A percentile compares a stretch with the other conserved stretches of the same genome.
phyloP scores from a whole-genome alignment of 2,797 vertebrate species.

The Jordanella pulchra region DNA sequence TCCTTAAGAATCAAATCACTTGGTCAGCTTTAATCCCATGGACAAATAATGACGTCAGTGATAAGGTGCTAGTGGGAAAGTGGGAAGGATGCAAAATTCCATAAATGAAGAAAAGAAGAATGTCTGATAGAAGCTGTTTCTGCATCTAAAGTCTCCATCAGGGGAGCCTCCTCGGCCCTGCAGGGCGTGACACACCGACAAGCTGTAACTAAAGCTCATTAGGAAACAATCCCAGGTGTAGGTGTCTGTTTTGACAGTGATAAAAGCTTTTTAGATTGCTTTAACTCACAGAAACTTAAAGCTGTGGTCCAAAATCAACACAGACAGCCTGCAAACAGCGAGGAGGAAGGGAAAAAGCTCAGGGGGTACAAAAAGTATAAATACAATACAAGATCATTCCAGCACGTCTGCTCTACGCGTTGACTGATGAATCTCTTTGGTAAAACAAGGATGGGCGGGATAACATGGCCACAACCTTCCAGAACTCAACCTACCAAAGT shows the following conservation, averaged over 20 bases:
- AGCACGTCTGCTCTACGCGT: not conserved
- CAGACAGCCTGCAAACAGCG: not conserved
- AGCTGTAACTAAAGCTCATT: slow-evolving; percentile 33
- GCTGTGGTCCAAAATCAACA: slow-evolving; percentile 31
- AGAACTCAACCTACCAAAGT: not conserved
- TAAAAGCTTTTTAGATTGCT: slow-evolving; percentile 24
- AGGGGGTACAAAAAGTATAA: not conserved
- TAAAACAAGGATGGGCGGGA: not conserved
- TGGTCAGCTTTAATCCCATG: slow-evolving; percentile 57
- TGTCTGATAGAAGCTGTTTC: not conserved
- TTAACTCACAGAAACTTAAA: slow-evolving; percentile 20
- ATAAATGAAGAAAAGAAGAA: not conserved
- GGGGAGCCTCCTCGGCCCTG: not conserved
- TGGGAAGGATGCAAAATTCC: not conserved
- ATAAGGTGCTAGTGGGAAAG: slow-evolving; percentile 31
- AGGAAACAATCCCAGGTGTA: slow-evolving; percentile 39
- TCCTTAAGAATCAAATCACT: slow-evolving; percentile 47
- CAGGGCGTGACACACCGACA: slow-evolving; percentile 20
- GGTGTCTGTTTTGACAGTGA: slow-evolving; percentile 39
- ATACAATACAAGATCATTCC: slow-evolving; percentile 5
- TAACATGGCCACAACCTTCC: slow-evolving; percentile 10
- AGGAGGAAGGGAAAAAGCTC: slow-evolving; percentile 6
- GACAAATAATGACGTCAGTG: slow-evolving; percentile 40
- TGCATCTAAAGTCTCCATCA: not conserved
- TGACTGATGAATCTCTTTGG: slow-evolving; percentile 13